Evolutionary conservation across 2,888 invertebrate genomes (phyloP), one percentile per base, ranked within the genome.

Genomic region (Laothoe populi): DNA sequence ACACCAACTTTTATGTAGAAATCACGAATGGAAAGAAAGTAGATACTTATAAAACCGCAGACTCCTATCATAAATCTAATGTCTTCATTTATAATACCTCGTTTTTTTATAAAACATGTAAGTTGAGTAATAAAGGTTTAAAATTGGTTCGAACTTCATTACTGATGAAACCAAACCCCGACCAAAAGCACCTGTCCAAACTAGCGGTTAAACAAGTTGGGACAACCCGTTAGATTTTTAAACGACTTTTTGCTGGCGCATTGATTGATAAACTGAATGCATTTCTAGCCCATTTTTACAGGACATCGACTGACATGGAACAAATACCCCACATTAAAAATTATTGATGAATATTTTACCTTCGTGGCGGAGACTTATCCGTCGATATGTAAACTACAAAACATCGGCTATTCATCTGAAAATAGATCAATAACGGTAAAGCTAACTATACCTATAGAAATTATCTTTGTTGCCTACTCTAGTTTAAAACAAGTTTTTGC

Each of bases 301-400:
- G 84, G 84, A 53, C 81, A 83, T 66, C 71, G 82, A 38, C 66
- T 83, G 59, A 68, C 67, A 49, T 84, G 78, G 76, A 67, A 71
- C 0, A 66, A 70, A 19, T 84, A 72, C 58, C 83, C 82, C n/a
- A 69, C 75, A 10, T 59, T 75, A 42, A 62, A 69, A 57, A 65
- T 79, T 4, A 78, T 84, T 16, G 68, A 81, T 5, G 82, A 83
- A 62, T 84, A 75, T 64, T 71, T 75, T 21, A 62, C 71, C 24
- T 77, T 67, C 58, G 24, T 84, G 11, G 60, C 67, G 0, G 73
- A 77, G 26, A 74, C 72, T 8, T 83, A 73, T 64, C 69, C 78
- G n/a, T 80, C 82, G 1, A 67, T 83, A 49, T 78, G 80, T 66
- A 73, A 67, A 60, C 48, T 79, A 31, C 64, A 69, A 44, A 68